Base-by-base conservation (phyloP, 2,113 vertebrate genomes). In the Nesoenas mayeri region DNA sequence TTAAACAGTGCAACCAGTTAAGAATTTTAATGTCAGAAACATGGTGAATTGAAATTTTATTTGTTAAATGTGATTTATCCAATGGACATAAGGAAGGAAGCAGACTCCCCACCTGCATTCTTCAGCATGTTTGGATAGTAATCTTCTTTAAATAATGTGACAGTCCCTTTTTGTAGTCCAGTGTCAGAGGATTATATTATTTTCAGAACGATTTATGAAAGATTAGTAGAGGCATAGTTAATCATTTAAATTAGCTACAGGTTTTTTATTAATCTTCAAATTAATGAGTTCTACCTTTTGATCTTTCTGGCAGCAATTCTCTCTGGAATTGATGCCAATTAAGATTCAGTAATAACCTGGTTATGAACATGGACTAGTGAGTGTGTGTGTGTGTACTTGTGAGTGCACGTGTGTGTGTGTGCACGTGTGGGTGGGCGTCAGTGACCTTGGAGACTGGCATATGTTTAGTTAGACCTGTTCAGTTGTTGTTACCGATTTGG, bases 221-320 rank as follows among this genome's bases (percentile, higher is more conserved):
- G 72, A 96, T 94, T 96, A 95, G 88, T 57, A 64, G 79, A 93
- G 32, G 47, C 77, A 86, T 70, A 79, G 84, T 96, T 97, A 95
- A 79, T 95, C 3, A 89, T 92, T 96, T 42, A n/a, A 92, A 93
- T 61, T 91, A 93, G 60, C 48, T 85, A 94, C 73, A 88, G 65
- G 29, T 87, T 93, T 88, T 83, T 89, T 71, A 94, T 95, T 91
- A 94, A 95, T 86, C 80, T 85, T 96, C 60, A 91, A 42, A 92
- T 87, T 78, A 93, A 92, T 74, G 64, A 92, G 22, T 83, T 91
- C 57, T 92, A 92, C 95, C 86, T 96, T 94, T 95, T 96, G 93
- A 95, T 91, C 85, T 81, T 78, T 87, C 74, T 75, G 79, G 18
- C 67, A 94, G 62, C 26, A 87, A 81, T 91, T 95, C 83, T 47